Evolutionary conservation across 2,888 invertebrate species (phyloP).

Genomic region (Lithosia quadra): DNA sequence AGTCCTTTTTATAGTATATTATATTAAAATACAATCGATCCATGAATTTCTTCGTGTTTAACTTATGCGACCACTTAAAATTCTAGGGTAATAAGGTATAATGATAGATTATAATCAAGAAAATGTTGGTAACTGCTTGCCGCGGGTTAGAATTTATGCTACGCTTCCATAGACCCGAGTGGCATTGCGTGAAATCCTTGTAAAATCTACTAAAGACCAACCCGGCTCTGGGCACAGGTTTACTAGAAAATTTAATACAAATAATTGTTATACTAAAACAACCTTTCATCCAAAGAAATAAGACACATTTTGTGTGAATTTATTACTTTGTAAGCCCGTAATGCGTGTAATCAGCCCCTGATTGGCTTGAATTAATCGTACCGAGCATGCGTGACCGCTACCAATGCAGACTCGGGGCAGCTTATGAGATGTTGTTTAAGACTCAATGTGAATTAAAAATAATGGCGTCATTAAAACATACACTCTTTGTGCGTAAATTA

Average conservation of each 20-base stretch:
- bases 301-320: conserved; percentile 48
- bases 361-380: conserved; percentile 86
- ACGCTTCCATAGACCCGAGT: conserved; percentile 52
- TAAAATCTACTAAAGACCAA: conserved; percentile 72
- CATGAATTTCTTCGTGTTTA: not conserved
- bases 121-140: conserved; percentile 48
- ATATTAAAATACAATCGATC: not conserved
- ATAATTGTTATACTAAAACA: conserved; percentile 40
- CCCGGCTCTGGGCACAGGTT: conserved; percentile 58
- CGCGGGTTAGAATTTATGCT: conserved; percentile 59
- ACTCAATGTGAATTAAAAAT: conserved; percentile 79
- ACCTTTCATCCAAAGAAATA: conserved; percentile 54
- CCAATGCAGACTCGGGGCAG: conserved; percentile 73
- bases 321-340: conserved; percentile 71
- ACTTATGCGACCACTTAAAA: not conserved
- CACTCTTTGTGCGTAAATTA: conserved; percentile 69
- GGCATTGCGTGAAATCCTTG: conserved; percentile 79
- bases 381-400: conserved; percentile 83
- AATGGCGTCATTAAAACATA: conserved; percentile 83
- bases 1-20: not conserved
- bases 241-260: conserved; percentile 32
- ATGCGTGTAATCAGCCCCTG: conserved; percentile 85
- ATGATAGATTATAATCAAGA: conserved; percentile 14
- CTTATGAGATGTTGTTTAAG: conserved; percentile 78
- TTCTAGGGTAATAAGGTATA: conserved; percentile 7